Base-by-base conservation (phyloP, 2,113 vertebrate genomes). In the Argyrosomus japonicus region DNA sequence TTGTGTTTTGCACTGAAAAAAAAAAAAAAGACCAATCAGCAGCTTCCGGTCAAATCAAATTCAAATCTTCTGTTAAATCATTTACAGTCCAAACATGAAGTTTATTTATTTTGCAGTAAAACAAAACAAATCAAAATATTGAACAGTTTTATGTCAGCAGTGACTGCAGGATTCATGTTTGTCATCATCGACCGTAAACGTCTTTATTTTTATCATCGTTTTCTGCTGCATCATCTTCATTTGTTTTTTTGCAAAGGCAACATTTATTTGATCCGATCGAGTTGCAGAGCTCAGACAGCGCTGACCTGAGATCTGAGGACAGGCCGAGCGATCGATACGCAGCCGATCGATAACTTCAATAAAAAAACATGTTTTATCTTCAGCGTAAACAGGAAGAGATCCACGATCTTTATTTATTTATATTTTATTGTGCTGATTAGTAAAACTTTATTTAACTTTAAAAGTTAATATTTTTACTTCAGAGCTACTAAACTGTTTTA, bases 251-350 rank as follows among this genome's bases (percentile, higher is more conserved):
- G 14, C 3, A 32, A 53, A 61, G n/a, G n/a, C 29, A 21, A 68
- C 23, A 15, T 83, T 68, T 48, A 29, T 54, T 19, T 4, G 53
- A 60, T 43, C 6, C 0, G 58, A 51, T 60, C 5, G 32, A 53
- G 54, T 47, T 17, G 4, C 47, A 19, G 51, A 45, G 61, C 64
- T 68, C 64, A 43, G 43, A 60, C 51, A 60, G 15, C 21, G 17
- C 60, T 45, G 81, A 77, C 61, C 81, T 68, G 75, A 72, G 60
- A 53, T 10, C 71, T 62, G 68, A 68, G 54, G 47, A 40, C 25
- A 0, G 47, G 6, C 29, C 4, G 40, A 14, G n/a, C 4, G 40
- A 64, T 75, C 76, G 2, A 79, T 79, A 48, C 7, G 0, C 51
- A 43, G 9, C 2, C 2, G 14, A 68, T 62, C 82, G 0, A 79